Evolutionary conservation across 1,140 invertebrate species (phyloP).

Genomic region (Drosophila tropicalis): DNA sequence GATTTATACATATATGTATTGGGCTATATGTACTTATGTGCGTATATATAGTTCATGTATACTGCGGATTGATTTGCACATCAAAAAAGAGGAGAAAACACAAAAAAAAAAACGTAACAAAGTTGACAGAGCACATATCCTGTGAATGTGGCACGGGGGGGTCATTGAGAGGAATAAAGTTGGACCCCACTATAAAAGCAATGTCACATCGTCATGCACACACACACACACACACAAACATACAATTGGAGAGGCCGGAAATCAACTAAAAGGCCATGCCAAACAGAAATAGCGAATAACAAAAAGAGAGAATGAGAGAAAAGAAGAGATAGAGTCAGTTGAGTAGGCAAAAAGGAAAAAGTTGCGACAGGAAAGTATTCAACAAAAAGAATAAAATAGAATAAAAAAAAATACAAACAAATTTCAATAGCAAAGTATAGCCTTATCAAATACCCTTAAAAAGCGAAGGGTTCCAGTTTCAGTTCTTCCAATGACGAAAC

Average conservation of each 20-base stretch:
- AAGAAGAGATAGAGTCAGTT: not conserved
- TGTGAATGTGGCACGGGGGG: not conserved
- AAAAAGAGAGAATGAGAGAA: constrained; percentile 3
- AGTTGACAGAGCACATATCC: constrained; percentile 10
- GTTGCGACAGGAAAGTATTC: constrained; percentile 35
- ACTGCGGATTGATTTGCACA: constrained; percentile 1
- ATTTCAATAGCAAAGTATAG: constrained; percentile 1
- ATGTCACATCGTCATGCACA: constrained; percentile 65
- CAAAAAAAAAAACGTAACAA: not conserved
- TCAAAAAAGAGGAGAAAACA: not conserved
- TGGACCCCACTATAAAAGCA: constrained; percentile 4
- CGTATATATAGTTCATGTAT: not conserved
- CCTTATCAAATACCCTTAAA: not conserved
- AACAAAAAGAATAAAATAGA: constrained; percentile 38
- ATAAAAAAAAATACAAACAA: constrained; percentile 10
- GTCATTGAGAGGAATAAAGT: constrained; percentile 4
- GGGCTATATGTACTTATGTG: not conserved
- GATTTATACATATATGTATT: not conserved
- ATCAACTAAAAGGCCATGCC: constrained; percentile 73
- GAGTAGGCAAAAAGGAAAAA: constrained; percentile 22
- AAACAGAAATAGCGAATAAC: constrained; percentile 18
- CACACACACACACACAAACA: constrained; percentile 61
- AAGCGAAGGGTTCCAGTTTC: too few relatives aligned
- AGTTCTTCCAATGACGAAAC: too few relatives aligned
- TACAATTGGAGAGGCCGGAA: constrained; percentile 49